A percentile compares a stretch with the other conserved stretches of the same genome.
Evolutionary conservation across 2,888 invertebrate genomes (phyloP).

Genomic region (Steinernema hermaphroditum): DNA sequence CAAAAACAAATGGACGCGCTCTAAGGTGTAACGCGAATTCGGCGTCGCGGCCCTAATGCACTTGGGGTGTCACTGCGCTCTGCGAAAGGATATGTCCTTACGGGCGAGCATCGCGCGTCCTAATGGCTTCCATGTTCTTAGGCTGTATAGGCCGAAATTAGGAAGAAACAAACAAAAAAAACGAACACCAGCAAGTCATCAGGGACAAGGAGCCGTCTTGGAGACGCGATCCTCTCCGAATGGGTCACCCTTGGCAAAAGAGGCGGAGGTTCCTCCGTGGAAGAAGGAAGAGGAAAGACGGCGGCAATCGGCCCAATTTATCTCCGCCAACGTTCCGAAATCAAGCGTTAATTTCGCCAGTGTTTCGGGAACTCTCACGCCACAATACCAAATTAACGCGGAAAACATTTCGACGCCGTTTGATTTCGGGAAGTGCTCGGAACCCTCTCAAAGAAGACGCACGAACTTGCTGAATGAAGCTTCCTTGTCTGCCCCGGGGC

Average conservation of each 20-base stretch:
- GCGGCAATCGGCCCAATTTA: neutral
- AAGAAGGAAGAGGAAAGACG: neutral
- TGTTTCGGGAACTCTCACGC: neutral
- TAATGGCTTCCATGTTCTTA: too few relatives aligned
- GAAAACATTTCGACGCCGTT: neutral
- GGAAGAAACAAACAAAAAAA: conserved; percentile 16
- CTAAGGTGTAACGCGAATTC: conserved; percentile 8
- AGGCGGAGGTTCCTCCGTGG: conserved; percentile 8
- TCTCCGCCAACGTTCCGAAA: neutral
- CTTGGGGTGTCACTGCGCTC: neutral
- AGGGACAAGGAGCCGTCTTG: neutral
- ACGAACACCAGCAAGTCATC: neutral
- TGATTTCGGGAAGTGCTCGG: neutral
- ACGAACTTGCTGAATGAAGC: neutral
- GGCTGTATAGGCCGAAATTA: neutral
- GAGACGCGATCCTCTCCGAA: neutral
- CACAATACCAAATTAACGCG: neutral
- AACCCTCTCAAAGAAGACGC: neutral
- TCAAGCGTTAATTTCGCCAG: neutral
- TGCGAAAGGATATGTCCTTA: neutral
- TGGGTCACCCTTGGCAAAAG: neutral
- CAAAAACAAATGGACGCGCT: conserved; percentile 6
- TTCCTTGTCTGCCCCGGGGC: neutral
- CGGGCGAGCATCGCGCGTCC: neutral
- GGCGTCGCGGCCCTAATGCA: neutral